Evolutionary conservation across 2,113 vertebrate species (phyloP).

Genomic region (Galemys pyrenaicus): DNA sequence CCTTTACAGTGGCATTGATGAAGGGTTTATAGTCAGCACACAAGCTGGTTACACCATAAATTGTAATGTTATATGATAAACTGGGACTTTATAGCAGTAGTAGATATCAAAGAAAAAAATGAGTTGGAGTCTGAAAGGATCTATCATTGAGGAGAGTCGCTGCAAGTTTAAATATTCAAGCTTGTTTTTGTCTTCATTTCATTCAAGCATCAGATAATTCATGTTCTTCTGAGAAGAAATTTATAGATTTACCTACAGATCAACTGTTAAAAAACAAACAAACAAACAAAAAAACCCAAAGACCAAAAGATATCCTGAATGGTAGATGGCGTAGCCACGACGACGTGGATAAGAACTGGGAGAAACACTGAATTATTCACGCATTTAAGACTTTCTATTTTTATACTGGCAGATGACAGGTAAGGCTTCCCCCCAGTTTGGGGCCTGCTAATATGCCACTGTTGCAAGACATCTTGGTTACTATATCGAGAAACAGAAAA

Average conservation of each 20-base stretch:
- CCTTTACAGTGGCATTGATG: constrained; percentile 89
- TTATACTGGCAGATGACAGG: constrained; percentile 77
- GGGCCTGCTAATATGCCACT: not conserved
- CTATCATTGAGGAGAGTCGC: constrained; percentile 82
- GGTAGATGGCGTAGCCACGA: constrained; percentile 62
- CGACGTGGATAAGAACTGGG: constrained; percentile 66
- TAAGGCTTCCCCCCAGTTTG: constrained; percentile 54
- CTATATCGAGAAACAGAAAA: constrained; percentile 83
- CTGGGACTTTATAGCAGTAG: constrained; percentile 88
- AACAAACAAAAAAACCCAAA: not conserved
- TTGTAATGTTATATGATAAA: constrained; percentile 92
- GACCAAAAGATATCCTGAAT: constrained; percentile 65
- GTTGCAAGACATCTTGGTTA: constrained; percentile 80
- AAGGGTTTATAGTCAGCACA: constrained; percentile 89
- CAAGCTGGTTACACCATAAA: constrained; percentile 90
- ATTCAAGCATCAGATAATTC: constrained; percentile 85
- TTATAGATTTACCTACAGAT: constrained; percentile 86
- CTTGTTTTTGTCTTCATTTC: constrained; percentile 87
- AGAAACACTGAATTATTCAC: constrained; percentile 82
- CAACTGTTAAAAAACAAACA: constrained; percentile 38
- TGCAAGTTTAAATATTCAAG: constrained; percentile 88
- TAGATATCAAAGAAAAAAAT: constrained; percentile 87
- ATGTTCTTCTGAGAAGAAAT: constrained; percentile 81
- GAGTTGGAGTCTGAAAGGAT: constrained; percentile 84
- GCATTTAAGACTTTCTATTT: constrained; percentile 75